Base-by-base conservation (phyloP, 2,888 invertebrate species). In the Drosophila eohydei region DNA sequence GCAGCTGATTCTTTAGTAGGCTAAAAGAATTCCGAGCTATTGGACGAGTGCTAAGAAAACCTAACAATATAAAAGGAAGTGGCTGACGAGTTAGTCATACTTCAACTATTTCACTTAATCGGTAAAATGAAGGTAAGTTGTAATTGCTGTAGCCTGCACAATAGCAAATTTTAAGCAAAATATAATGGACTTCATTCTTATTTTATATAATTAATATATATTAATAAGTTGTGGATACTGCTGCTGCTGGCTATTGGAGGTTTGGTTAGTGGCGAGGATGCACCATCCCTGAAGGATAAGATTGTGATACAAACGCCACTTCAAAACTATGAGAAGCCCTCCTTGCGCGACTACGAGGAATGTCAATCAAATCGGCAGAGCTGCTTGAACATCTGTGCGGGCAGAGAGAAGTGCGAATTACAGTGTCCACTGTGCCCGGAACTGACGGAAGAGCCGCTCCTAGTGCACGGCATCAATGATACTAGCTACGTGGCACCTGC, bases 391-490 rank as follows among this genome's bases (percentile, higher is more conserved):
- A 70, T 59, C 4, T 92, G 91, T 36, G 60, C 21, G 4, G 68
- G 55, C 4, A 50, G 30, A 0, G 32, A 32, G 5, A 43, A 48
- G 2, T 92, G 91, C 40, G 56, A 71, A 28, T 46, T 60, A 2
- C 65, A 81, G 56, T 92, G 92, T 30, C 92, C 89, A 5, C 65
- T 85, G 4, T 92, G 91, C 58, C 92, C 91, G 14, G 83, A 88
- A 6, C 72, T 92, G 12, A 71, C 73, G 28, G 83, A 90, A 28
- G 90, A 89, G 32, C 82, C 90, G 4, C 41, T 91, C 30, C 62
- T 91, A 8, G 85, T 92, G 12, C 91, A 91, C 68, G 91, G 92
- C 3, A 71, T 91, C 2, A 92, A 92, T 51, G 92, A 92, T 46
- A 91, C 91, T 0, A 68, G 75, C 3, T 78, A 81, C 14, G 66